Conservation (phyloP, 2,797 vertebrate genomes). For the Paedocypris micromegethes region DNA sequence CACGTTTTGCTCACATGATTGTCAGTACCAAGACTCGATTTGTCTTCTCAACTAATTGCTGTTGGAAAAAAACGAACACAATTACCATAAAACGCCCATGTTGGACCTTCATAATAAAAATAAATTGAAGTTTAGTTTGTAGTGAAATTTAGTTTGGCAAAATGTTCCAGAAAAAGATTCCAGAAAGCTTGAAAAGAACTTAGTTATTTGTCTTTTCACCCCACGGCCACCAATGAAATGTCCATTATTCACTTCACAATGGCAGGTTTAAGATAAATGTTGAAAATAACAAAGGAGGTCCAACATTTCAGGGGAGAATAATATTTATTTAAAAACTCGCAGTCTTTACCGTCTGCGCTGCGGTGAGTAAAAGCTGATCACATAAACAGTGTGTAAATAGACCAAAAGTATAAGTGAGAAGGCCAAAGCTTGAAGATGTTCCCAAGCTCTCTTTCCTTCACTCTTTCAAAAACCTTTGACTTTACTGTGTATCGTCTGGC, state of each 20-base stretch:
- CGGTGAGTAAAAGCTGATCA: slow-evolving; percentile 62
- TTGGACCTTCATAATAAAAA: too few species aligned
- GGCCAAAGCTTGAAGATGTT: slow-evolving; percentile 41
- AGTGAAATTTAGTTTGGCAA: too few species aligned
- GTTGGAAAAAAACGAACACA: too few species aligned
- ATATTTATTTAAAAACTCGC: slow-evolving; percentile 61
- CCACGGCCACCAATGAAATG: slow-evolving; percentile 44
- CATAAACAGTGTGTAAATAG: slow-evolving; percentile 67
- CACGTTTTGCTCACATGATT: too few species aligned
- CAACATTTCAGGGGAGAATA: slow-evolving; percentile 62
- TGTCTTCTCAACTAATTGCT: too few species aligned
- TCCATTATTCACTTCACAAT: slow-evolving; percentile 58
- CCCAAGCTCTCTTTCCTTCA: slow-evolving; percentile 34
- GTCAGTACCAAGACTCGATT: too few species aligned
- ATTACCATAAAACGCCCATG: too few species aligned
- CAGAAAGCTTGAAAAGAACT: not conserved
- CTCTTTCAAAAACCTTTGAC: slow-evolving; percentile 29
- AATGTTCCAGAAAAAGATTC: too few species aligned
- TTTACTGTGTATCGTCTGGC: slow-evolving; percentile 47
- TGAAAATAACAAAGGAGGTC: slow-evolving; percentile 58
- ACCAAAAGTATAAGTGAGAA: slow-evolving; percentile 48
- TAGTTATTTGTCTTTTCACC: slow-evolving; percentile 16
- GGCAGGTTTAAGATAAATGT: slow-evolving; percentile 54
- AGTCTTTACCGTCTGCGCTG: slow-evolving; percentile 57
- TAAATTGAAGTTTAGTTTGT: too few species aligned